Evolutionary conservation across 2,797 vertebrate species (phyloP).

Genomic region (Rhinogobio ventralis): DNA sequence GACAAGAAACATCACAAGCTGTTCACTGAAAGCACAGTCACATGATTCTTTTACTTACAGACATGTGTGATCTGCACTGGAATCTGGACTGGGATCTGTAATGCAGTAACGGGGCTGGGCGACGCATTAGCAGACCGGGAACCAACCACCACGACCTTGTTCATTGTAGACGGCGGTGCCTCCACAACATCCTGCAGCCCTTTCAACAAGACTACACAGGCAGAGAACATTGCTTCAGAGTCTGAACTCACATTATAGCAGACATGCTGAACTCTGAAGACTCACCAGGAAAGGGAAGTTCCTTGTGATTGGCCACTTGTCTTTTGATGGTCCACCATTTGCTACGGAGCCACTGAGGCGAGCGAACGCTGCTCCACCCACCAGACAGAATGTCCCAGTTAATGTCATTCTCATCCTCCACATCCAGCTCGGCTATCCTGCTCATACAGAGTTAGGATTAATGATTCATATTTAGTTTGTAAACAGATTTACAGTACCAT

Average conservation of each 20-base stretch:
- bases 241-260: neutral
- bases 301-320: constrained; percentile 98
- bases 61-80: constrained; percentile 97
- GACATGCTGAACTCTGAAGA: neutral
- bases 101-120: constrained; percentile 83
- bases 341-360: constrained; percentile 97
- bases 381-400: constrained; percentile 95
- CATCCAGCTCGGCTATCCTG: constrained; percentile 92
- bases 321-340: constrained; percentile 99
- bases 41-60: constrained; percentile 80
- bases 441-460: constrained; percentile 65
- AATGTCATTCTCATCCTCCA: constrained; percentile 94
- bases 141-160: constrained; percentile 77
- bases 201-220: constrained; percentile 88
- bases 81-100: constrained; percentile 98
- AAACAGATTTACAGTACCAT: neutral
- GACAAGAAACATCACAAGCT: neutral
- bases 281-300: constrained; percentile 84
- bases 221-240: constrained; percentile 30
- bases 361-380: constrained; percentile 97
- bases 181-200: constrained; percentile 93
- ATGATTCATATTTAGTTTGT: constrained; percentile 78
- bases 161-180: constrained; percentile 72
- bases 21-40: constrained; percentile 1
- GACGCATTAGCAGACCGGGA: constrained; percentile 71